Evolutionary conservation across 2,797 vertebrate genomes (phyloP), one percentile per base, ranked within the genome.

Genomic region (Clangula hyemalis): DNA sequence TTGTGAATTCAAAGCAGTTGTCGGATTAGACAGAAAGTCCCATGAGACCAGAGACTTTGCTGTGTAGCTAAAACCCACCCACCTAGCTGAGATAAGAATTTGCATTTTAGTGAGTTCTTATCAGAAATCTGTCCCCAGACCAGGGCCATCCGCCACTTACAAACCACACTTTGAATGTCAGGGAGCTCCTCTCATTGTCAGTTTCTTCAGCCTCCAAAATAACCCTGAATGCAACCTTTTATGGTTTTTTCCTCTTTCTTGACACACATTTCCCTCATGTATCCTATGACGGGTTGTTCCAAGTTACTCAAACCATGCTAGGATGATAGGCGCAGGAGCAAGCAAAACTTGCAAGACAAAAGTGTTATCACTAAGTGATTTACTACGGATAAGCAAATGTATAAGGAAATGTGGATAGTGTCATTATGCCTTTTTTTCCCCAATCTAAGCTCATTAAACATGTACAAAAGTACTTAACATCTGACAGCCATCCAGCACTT

Each of bases 1-100:
- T 83, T 49, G 32, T 13, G 41, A 89, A 85, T 89, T 89, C 94
- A 96, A 94, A 95, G 81, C 66, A 64, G 58, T 39, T 87, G 77
- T 70, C 72, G 87, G 90, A 94, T 92, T 20, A 95, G 70, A 83
- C 81, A 78, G 71, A 74, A 86, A 85, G 76, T 60, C 84, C 78
- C 78, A 34, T 7, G 51, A 56, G 81, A 89, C 72, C 8, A 49
- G 58, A 83, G 57, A 39, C 75, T 72, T 73, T 21, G 34, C 84
- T 62, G 39, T 53, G 51, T n/a, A 56, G 70, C 62, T 84, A 70
- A 90, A 93, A 86, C 49, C 41, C 20, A 11, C 62, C 54, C 69
- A 92, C 34, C 58, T 41, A 73, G 64, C 17, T 20, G 20, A 92
- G 96, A 96, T 93, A 95, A 95, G 73, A 87, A 80, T 39, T 60